Evolutionary conservation across 2,113 vertebrate species (phyloP).

Genomic region (Lycaon pictus): DNA sequence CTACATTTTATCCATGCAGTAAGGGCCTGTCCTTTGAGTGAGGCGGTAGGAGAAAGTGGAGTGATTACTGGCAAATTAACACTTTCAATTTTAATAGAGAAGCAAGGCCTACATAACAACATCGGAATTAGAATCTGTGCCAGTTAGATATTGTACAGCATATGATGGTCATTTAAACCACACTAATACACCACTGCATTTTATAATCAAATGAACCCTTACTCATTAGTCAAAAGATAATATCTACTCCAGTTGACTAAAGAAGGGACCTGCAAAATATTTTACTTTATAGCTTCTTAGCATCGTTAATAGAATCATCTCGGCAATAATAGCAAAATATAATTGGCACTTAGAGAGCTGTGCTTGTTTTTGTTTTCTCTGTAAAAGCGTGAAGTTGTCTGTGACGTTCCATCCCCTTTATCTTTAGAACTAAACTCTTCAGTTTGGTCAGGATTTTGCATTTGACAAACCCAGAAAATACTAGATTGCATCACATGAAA

Average conservation of each 20-base stretch:
- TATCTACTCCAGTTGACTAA: not conserved
- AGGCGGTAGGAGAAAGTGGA: constrained; percentile 75
- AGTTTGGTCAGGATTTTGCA: not conserved
- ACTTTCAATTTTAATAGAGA: constrained; percentile 85
- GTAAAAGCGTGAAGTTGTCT: not conserved
- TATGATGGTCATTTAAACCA: not conserved
- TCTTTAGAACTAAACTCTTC: constrained; percentile 19
- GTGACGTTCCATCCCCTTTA: not conserved
- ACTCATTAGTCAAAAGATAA: constrained; percentile 40
- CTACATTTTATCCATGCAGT: constrained; percentile 85
- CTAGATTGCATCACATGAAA: not conserved
- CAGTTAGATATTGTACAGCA: constrained; percentile 14
- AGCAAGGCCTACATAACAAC: constrained; percentile 76
- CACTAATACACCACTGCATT: not conserved
- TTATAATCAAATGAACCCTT: constrained; percentile 28
- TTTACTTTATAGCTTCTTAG: constrained; percentile 57
- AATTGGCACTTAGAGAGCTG: constrained; percentile 2
- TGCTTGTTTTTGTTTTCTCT: constrained; percentile 53
- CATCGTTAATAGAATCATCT: constrained; percentile 52
- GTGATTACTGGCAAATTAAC: constrained; percentile 88
- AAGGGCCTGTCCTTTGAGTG: constrained; percentile 83
- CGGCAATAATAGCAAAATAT: constrained; percentile 51
- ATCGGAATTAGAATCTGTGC: constrained; percentile 76
- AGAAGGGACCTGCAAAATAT: constrained; percentile 50
- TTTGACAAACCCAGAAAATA: not conserved